These are phyloP conservation scores for Mesorhabditis belari DNA, from an alignment of 2,888 invertebrate species.

Conservation along the genomic window DNA sequence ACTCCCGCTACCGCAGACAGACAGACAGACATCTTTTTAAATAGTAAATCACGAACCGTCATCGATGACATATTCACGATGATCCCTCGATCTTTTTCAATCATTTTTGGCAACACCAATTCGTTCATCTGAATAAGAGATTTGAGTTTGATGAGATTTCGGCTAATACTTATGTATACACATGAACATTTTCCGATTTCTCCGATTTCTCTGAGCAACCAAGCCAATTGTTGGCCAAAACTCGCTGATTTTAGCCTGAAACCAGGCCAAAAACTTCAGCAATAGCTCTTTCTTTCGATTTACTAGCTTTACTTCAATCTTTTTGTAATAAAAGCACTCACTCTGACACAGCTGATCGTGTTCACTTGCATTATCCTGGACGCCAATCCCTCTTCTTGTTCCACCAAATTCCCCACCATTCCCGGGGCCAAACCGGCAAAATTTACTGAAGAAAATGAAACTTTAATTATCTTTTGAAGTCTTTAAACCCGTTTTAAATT, in stretches of 20 bases:
- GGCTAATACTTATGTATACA: neutral
- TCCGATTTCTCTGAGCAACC: neutral
- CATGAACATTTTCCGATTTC: neutral
- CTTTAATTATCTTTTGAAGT: no score
- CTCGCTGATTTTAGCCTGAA: no score
- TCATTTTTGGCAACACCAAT: slow-evolving; percentile 47
- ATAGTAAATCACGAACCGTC: slow-evolving; percentile 43
- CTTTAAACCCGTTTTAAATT: no score
- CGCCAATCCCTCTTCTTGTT: slow-evolving; percentile 37
- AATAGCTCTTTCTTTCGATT: no score
- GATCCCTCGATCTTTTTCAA: slow-evolving; percentile 42
- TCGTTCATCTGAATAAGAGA: slow-evolving; percentile 49
- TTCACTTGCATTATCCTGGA: slow-evolving; percentile 48
- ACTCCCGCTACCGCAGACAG: no score
- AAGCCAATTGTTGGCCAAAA: neutral
- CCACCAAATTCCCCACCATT: slow-evolving; percentile 40
- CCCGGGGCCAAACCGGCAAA: slow-evolving; percentile 51
- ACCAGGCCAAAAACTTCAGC: no score
- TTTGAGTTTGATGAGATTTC: no score
- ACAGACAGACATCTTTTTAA: no score
- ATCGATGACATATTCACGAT: slow-evolving; percentile 51
- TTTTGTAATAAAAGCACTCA: slow-evolving; percentile 7
- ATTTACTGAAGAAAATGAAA: slow-evolving; percentile 33
- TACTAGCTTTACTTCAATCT: no score
- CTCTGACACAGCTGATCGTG: slow-evolving; percentile 41